Conservation (phyloP, 2,113 vertebrate genomes). For the Nerophis ophidion region DNA sequence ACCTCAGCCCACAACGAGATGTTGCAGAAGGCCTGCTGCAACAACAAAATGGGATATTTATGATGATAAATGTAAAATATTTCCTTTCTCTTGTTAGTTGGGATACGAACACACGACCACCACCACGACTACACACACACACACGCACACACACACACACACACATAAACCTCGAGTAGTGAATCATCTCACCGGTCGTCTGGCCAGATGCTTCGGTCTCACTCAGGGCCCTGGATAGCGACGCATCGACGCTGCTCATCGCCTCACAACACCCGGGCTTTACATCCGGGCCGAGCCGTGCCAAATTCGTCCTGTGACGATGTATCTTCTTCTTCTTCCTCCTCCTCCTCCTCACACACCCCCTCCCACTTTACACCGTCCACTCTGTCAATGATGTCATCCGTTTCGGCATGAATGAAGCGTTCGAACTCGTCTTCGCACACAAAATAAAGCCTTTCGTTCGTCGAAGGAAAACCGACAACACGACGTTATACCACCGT, state of each 20-base stretch:
- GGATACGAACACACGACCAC: neutral
- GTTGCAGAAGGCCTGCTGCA: constrained; percentile 27
- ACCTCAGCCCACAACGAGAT: constrained; percentile 19
- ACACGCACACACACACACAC: neutral
- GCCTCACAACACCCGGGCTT: constrained; percentile 40
- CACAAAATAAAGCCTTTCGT: neutral
- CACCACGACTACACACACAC: neutral
- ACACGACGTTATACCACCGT: neutral
- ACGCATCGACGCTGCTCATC: constrained; percentile 74
- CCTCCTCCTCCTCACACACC: constrained; percentile 33
- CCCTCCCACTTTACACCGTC: constrained; percentile 60
- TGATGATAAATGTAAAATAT: neutral
- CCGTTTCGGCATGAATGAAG: constrained; percentile 21
- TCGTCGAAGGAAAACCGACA: neutral
- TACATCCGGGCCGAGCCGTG: neutral
- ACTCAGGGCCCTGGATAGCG: constrained; percentile 75
- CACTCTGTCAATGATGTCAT: constrained; percentile 76
- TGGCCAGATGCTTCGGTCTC: constrained; percentile 57
- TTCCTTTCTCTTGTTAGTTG: neutral
- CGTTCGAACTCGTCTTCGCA: constrained; percentile 19
- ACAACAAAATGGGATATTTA: constrained; percentile 27
- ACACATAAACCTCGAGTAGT: neutral
- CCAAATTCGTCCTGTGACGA: constrained; percentile 10
- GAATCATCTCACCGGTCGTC: constrained; percentile 3
- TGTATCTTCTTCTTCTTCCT: constrained; percentile 24